A percentile compares a stretch with the other conserved stretches of the same genome.
These are phyloP conservation scores for Microctonus hyperodae DNA, from an alignment of 2,888 invertebrate genomes.

Conservation along the genomic window DNA sequence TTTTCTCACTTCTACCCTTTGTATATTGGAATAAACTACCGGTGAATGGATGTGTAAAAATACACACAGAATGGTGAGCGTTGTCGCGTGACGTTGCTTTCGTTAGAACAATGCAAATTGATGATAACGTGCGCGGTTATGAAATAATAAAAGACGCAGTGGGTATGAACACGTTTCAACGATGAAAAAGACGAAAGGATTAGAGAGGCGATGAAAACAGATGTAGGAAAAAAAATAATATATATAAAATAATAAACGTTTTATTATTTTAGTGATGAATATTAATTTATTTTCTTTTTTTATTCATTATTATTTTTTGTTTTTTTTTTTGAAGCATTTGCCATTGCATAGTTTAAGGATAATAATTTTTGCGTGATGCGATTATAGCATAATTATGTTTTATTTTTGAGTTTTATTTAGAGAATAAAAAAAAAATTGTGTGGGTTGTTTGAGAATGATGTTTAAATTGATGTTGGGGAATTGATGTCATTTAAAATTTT, in stretches of 20 bases:
- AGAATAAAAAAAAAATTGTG: not conserved
- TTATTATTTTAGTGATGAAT: no score
- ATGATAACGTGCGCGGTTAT: constrained; percentile 42
- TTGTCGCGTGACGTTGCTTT: constrained; percentile 16
- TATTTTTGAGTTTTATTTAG: no score
- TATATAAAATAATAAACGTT: no score
- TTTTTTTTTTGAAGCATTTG: no score
- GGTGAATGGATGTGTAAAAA: constrained; percentile 2
- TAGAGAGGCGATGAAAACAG: not conserved
- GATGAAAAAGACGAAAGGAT: constrained; percentile 10
- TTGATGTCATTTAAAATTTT: no score
- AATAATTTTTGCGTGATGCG: no score
- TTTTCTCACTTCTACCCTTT: not conserved
- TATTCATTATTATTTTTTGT: no score
- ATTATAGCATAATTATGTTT: no score
- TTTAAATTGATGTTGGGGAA: constrained; percentile 1
- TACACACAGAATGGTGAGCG: constrained; percentile 19
- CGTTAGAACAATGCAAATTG: constrained; percentile 49
- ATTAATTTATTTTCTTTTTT: no score
- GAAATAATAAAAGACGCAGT: constrained; percentile 43
- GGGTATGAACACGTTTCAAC: constrained; percentile 29
- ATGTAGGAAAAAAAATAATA: no score
- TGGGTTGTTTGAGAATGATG: not conserved
- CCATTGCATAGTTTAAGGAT: no score
- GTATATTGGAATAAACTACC: constrained; percentile 25